Evolutionary conservation across 2,797 vertebrate genomes (phyloP), one percentile per base, ranked within the genome.

Genomic region (Enteromius fasciolatus): DNA sequence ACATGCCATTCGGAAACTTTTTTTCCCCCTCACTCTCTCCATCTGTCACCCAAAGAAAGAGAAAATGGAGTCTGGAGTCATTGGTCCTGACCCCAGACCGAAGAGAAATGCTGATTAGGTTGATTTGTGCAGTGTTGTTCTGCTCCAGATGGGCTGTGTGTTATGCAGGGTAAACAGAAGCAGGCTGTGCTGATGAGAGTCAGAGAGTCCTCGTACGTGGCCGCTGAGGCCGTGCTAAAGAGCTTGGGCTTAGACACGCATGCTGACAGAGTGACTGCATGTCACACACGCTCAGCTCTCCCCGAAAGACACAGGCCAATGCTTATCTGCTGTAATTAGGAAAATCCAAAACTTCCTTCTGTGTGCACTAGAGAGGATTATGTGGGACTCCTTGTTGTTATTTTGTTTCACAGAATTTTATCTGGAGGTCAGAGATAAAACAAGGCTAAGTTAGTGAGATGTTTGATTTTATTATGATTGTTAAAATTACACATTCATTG

Each of bases 261-360:
- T 11, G n/a, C 82, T 86, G 59, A 74, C 76, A 59, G 79, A 75
- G 61, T 76, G 36, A 63, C 82, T 70, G 68, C 74, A 77, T 78
- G 63, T 81, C 67, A 76, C 33, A 78, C 82, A 76, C 5, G 76
- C 81, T 78, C 68, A 73, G 81, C 67, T 66, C 57, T 70, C 57
- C 52, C 18, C 23, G 39, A 28, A 72, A 82, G 39, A 76, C 78
- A 73, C 52, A 64, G 50, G 57, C 57, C 44, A 20, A 44, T 17
- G 66, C 72, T 86, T 78, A 85, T 85, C 81, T 83, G 25, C 64
- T 68, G 75, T 80, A 82, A 84, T 79, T 75, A 82, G 61, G 48
- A 67, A 68, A 59, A 57, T 23, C 11, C 33, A 33, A 48, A 81
- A 75, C 46, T 81, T 66, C 9, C 23, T 63, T 81, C 69, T 50